A percentile compares a stretch with the other conserved stretches of the same genome.
Conservation (phyloP, 2,797 vertebrate species). For the Mormyrops boulengeri region DNA sequence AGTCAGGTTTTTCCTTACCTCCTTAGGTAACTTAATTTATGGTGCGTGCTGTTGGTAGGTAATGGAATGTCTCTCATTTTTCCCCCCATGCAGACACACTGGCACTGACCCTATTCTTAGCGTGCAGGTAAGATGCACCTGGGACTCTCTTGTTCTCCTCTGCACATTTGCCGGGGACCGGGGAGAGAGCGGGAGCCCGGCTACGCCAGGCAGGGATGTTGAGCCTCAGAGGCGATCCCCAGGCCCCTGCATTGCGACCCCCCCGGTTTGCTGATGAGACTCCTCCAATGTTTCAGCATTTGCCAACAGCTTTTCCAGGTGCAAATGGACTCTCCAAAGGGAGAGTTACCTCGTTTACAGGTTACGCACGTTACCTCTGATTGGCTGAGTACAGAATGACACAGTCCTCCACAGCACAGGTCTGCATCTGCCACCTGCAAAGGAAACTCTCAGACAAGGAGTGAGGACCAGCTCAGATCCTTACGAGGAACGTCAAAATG, state of each 20-base stretch:
- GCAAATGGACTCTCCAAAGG: slow-evolving; percentile 25
- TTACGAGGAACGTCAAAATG: neutral
- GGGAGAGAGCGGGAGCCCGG: slow-evolving; percentile 23
- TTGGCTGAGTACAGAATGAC: neutral
- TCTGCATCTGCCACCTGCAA: neutral
- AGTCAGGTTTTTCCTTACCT: slow-evolving; percentile 43
- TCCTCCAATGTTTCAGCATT: slow-evolving; percentile 41
- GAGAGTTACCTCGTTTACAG: no score
- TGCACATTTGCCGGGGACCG: slow-evolving; percentile 26
- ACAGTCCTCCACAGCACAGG: neutral
- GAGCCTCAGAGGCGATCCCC: slow-evolving; percentile 48
- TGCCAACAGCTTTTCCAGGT: slow-evolving; percentile 58
- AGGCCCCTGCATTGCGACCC: slow-evolving; percentile 13
- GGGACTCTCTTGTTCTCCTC: neutral
- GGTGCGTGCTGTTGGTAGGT: slow-evolving; percentile 53
- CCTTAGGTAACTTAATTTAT: slow-evolving; percentile 35
- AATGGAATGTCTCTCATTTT: neutral
- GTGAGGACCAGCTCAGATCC: no score
- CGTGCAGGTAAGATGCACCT: neutral
- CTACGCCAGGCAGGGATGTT: slow-evolving; percentile 41
- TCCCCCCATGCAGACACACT: neutral
- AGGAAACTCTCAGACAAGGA: neutral
- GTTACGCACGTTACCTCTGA: neutral
- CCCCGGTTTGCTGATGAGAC: slow-evolving; percentile 32
- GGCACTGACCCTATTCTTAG: neutral